These are phyloP conservation scores for Anguilla rostrata DNA, from an alignment of 2,113 vertebrate species.

Conservation along the genomic window DNA sequence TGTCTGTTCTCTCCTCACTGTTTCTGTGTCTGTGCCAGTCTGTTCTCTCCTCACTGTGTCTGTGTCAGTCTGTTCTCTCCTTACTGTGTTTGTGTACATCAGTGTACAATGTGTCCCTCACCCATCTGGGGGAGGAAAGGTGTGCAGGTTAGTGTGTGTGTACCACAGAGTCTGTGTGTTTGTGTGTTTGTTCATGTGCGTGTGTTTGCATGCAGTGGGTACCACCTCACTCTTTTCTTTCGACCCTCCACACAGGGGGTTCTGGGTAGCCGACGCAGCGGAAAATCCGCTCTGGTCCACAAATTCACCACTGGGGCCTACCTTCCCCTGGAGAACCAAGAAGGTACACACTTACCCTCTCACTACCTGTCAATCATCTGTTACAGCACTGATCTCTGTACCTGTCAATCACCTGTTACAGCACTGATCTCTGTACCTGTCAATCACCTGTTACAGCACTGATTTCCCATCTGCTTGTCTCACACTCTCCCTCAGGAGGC, in stretches of 20 bases:
- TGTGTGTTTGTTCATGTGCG: neutral
- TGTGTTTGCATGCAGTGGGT: neutral
- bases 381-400: neutral
- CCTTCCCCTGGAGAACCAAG: constrained; percentile 78
- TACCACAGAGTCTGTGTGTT: too few relatives aligned
- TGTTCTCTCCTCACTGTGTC: too few relatives aligned
- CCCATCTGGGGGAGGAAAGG: too few relatives aligned
- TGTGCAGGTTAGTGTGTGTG: too few relatives aligned
- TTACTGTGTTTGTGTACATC: too few relatives aligned
- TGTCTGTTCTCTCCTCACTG: too few relatives aligned
- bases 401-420: neutral
- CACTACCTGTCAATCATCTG: neutral
- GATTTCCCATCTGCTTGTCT: constrained; percentile 10
- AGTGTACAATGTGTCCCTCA: too few relatives aligned
- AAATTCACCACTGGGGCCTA: constrained; percentile 93
- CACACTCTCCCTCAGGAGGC: constrained; percentile 68
- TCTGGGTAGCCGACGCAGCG: constrained; percentile 84
- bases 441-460: neutral
- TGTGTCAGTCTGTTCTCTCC: too few relatives aligned
- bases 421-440: neutral
- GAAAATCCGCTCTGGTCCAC: constrained; percentile 87
- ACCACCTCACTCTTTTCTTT: neutral
- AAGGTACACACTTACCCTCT: constrained; percentile 69
- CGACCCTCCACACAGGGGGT: constrained; percentile 73
- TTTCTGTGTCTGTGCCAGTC: too few relatives aligned